A percentile compares a stretch with the other conserved stretches of the same genome.
phyloP scores from a whole-genome alignment of 2,113 vertebrate genomes.

The Callorhinus ursinus region DNA sequence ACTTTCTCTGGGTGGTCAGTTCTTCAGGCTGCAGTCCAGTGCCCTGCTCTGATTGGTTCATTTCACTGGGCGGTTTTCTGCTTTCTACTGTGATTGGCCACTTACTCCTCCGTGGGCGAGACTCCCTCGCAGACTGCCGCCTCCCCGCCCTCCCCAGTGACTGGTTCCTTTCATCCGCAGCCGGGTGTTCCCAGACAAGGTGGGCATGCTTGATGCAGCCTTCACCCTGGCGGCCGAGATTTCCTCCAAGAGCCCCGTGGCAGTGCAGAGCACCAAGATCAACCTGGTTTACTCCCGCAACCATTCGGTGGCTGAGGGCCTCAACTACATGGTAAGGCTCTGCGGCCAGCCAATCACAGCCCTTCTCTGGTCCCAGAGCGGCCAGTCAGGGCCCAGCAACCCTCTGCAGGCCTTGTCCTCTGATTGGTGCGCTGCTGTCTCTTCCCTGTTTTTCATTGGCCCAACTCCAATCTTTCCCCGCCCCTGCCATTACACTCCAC shows the following conservation, averaged over 20 bases:
- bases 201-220: conserved; percentile 86
- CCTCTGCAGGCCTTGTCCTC: neutral
- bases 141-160: neutral
- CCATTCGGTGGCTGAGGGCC: conserved; percentile 88
- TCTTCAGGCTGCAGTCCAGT: neutral
- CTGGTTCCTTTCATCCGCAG: conserved; percentile 73
- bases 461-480: no score
- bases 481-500: neutral
- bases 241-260: conserved; percentile 91
- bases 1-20: neutral
- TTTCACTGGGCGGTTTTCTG: neutral
- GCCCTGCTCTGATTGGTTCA: neutral
- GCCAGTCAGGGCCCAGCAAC: accelerated
- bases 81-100: neutral
- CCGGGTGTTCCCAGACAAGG: conserved; percentile 91
- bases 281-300: conserved; percentile 92
- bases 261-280: conserved; percentile 92
- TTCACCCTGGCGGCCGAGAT: conserved; percentile 90
- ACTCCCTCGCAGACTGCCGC: accelerated
- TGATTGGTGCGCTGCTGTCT: neutral
- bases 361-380: accelerated
- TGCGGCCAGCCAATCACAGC: neutral
- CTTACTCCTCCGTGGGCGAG: neutral
- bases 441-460: neutral
- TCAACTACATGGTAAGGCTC: conserved; percentile 86